Percentiles rank a stretch among this genome's conserved stretches.
Evolutionary conservation across 2,888 invertebrate genomes (phyloP).

Genomic region (Nephrotoma guestfalica): DNA sequence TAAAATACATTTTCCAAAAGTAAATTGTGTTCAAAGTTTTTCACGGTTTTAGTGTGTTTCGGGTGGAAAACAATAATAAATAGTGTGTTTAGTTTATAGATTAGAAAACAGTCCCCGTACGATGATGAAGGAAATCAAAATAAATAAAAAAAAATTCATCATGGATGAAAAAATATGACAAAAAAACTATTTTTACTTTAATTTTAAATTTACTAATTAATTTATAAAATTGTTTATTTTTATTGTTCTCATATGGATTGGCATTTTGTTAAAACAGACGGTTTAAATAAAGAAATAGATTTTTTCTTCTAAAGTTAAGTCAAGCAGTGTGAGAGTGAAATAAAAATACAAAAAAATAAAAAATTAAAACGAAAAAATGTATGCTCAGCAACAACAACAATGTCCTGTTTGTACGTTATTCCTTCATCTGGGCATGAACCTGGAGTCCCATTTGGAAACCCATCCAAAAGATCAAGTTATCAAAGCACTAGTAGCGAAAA

Average conservation of each 20-base stretch:
- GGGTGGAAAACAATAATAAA: background rate
- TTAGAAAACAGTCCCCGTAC: background rate
- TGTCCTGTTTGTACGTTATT: conserved; percentile 79
- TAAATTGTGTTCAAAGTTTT: background rate
- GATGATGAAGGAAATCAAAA: background rate
- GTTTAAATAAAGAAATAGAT: background rate
- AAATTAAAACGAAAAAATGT: background rate
- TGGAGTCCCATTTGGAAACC: conserved; percentile 67
- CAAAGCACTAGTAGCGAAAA: conserved; percentile 47
- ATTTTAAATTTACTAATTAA: background rate
- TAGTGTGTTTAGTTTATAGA: background rate
- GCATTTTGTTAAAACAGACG: background rate
- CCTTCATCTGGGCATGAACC: conserved; percentile 65
- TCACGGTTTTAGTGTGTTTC: background rate
- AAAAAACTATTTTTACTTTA: background rate
- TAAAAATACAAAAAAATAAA: background rate
- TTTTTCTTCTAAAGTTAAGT: background rate
- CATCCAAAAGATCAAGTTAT: conserved; percentile 83
- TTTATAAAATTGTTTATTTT: background rate
- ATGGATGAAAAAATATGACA: background rate
- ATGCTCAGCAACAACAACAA: conserved; percentile 36
- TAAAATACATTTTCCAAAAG: background rate
- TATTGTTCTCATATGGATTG: background rate
- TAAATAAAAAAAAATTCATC: background rate
- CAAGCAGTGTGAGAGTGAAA: background rate